These are phyloP conservation scores for Lysandra coridon DNA, from an alignment of 2,888 invertebrate species.

Conservation along the genomic window DNA sequence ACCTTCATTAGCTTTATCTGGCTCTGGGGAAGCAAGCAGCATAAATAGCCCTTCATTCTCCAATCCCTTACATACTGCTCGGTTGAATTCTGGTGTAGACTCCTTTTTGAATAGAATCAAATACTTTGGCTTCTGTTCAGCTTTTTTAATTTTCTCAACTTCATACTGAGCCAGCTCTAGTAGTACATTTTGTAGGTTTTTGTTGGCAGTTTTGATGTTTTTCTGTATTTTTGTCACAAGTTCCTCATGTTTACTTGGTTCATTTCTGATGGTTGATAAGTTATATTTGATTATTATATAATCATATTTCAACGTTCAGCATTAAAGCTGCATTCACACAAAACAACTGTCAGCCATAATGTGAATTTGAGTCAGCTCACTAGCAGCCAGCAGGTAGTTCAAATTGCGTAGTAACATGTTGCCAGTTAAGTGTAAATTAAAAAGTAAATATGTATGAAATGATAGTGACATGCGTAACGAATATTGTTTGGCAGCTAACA, in stretches of 20 bases:
- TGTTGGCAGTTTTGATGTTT: conserved; percentile 82
- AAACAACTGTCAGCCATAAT: too few relatives aligned
- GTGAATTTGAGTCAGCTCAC: too few relatives aligned
- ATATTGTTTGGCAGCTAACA: too few relatives aligned
- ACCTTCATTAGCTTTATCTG: conserved; percentile 78
- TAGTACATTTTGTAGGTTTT: conserved; percentile 83
- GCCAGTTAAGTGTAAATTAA: too few relatives aligned
- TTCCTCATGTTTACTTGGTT: conserved; percentile 84
- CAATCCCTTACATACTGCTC: conserved; percentile 83
- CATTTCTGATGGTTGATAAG: conserved; percentile 76
- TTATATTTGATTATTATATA: too few relatives aligned
- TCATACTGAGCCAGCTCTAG: conserved; percentile 86
- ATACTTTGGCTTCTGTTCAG: conserved; percentile 75
- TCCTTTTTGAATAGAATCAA: conserved; percentile 84
- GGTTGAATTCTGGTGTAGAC: conserved; percentile 89
- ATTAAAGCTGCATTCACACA: neutral
- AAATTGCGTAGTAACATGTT: too few relatives aligned
- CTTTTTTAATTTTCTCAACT: conserved; percentile 79
- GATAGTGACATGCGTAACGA: too few relatives aligned
- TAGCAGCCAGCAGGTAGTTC: too few relatives aligned
- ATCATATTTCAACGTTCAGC: neutral
- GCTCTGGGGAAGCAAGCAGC: conserved; percentile 86
- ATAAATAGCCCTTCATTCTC: conserved; percentile 81
- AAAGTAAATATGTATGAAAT: too few relatives aligned
- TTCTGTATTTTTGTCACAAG: conserved; percentile 87